Evolutionary conservation across 2,797 vertebrate genomes (phyloP).

Genomic region (Trachops cirrhosus): DNA sequence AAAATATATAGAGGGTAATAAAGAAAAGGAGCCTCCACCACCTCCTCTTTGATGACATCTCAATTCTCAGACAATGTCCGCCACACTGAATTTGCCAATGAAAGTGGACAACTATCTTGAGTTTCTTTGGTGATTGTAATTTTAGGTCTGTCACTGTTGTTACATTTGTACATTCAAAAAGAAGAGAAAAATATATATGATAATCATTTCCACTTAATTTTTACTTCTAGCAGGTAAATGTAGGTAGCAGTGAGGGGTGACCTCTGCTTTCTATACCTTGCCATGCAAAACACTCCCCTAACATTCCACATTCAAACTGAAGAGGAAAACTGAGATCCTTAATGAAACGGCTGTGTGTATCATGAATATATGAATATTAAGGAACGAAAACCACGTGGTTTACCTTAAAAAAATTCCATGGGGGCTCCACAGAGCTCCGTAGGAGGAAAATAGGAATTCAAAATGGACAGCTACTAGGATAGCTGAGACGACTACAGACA

Average conservation of each 20-base stretch:
- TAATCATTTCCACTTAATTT: constrained; percentile 99
- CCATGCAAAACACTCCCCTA: constrained; percentile 93
- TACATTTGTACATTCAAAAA: constrained; percentile 82
- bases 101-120: constrained; percentile 90
- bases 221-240: constrained; percentile 94
- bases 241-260: constrained; percentile 91
- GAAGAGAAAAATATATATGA: constrained; percentile 93
- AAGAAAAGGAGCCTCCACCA: constrained; percentile 96
- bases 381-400: constrained; percentile 99
- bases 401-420: constrained; percentile 90
- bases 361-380: constrained; percentile 99
- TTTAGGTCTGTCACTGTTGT: constrained; percentile 71
- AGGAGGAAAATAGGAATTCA: constrained; percentile 29
- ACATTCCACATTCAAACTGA: constrained; percentile 96
- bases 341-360: constrained; percentile 99
- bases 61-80: constrained; percentile 97
- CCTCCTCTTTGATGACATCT: constrained; percentile 99
- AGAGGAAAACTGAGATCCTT: constrained; percentile 92
- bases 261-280: constrained; percentile 91
- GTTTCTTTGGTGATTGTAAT: constrained; percentile 97
- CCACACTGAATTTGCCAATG: constrained; percentile 99
- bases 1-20: constrained; percentile 95
- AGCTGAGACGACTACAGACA: constrained; percentile 24
- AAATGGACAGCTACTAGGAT: not conserved
- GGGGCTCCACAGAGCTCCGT: not conserved